Conservation (phyloP, 2,797 vertebrate genomes). For the Platalea minor region DNA sequence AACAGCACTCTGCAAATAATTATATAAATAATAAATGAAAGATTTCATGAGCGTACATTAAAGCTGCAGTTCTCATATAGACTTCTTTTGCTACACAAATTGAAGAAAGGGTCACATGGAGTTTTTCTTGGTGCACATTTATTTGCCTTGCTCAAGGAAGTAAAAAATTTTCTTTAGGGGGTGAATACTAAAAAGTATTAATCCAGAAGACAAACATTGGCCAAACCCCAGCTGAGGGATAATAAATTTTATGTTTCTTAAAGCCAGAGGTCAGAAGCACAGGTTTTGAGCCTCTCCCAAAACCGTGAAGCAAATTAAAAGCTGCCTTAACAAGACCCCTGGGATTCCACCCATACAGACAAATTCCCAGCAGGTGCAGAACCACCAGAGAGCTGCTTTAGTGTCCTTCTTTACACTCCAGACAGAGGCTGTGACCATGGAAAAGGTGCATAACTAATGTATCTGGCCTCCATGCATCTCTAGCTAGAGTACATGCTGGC, state of each 20-base stretch:
- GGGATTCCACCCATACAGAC: background rate
- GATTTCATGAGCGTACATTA: background rate
- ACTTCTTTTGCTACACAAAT: background rate
- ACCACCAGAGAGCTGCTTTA: background rate
- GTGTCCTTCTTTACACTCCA: background rate
- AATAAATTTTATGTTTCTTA: background rate
- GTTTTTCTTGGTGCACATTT: background rate
- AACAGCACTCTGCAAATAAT: conserved; percentile 48
- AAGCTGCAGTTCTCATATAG: background rate
- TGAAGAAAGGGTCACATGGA: background rate
- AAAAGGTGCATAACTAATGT: background rate
- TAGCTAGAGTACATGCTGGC: background rate
- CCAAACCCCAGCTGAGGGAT: background rate
- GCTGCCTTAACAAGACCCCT: background rate
- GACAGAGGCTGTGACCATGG: background rate
- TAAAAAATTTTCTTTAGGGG: background rate
- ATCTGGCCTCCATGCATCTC: background rate
- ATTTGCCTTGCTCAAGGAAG: background rate
- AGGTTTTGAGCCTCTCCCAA: background rate
- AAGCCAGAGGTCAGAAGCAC: background rate
- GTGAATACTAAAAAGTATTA: background rate
- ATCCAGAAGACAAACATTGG: background rate
- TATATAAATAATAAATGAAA: conserved; percentile 59
- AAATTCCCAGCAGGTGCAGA: background rate
- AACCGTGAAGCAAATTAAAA: background rate